Base-by-base conservation (phyloP, 2,888 invertebrate genomes). In the Eupithecia vulgata region DNA sequence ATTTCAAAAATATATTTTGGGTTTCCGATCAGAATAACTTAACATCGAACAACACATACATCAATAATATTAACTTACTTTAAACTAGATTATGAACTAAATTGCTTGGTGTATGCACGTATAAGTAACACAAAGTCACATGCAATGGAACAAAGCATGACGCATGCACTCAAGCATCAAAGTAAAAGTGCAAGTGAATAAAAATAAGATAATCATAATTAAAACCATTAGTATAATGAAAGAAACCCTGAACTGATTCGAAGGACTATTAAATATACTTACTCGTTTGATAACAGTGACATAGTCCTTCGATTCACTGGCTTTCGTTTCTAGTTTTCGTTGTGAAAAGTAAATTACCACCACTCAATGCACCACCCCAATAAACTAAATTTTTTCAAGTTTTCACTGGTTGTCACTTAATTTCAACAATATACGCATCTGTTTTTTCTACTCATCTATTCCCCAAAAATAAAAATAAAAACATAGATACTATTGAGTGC, bases 261-360 rank as follows among this genome's bases (percentile, higher is more conserved):
- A 79, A 79, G 77, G 79, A 79, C 77, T 72, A 68, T 61, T 67
- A 70, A 72, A 70, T 35, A 70, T 70, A 75, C 71, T 73, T 77
- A 80, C 79, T 77, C 70, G 75, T 72, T 35, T 13, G 69, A 70
- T 74, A 73, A 17, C 30, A 37, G 66, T 73, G 21, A 72, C 42
- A 76, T 75, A 79, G 77, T 77, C 78, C 78, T 80, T 78, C 76
- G 77, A 77, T 65, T 75, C 72, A 77, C 75, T 59, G 71, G 40
- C 21, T 48, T 61, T 21, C 34, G 35, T 59, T 48, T 68, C n/a
- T 37, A 64, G 52, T 52, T 52, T n/a, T 52, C 52, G 8, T 52
- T 52, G 52, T 42, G 40, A 45, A 17, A 45, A 45, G 45, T 52
- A 52, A 10, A 52, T 21, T 48, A 52, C 52, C 52, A 21, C 12